These are phyloP conservation scores for Drosophila histrio DNA, from an alignment of 2,888 invertebrate genomes.

Conservation along the genomic window DNA sequence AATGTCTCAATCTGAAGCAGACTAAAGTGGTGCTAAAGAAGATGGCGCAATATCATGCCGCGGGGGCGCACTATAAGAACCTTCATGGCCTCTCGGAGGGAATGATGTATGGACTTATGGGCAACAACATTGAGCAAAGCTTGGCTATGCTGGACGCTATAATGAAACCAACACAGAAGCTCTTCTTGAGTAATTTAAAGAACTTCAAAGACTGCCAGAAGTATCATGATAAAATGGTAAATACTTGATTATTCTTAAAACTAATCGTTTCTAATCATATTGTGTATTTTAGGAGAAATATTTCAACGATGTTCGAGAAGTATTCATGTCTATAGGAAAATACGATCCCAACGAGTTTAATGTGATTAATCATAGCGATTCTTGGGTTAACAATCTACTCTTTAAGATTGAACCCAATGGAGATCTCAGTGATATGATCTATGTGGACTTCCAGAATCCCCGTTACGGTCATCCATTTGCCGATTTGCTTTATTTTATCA, in stretches of 20 bases:
- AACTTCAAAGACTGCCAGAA: constrained; percentile 48
- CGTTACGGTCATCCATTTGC: constrained; percentile 70
- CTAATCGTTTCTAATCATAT: no score
- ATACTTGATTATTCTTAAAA: not conserved
- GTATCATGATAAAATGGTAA: constrained; percentile 68
- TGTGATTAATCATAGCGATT: constrained; percentile 79
- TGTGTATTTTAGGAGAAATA: constrained; percentile 40
- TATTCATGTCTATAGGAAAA: not conserved
- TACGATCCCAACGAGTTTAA: constrained; percentile 65
- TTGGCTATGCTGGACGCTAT: constrained; percentile 24
- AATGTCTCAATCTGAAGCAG: constrained; percentile 77
- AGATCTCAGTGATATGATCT: constrained; percentile 66
- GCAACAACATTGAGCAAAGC: constrained; percentile 10
- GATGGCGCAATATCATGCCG: constrained; percentile 82
- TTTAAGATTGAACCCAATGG: constrained; percentile 69
- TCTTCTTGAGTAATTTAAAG: constrained; percentile 46
- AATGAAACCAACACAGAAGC: constrained; percentile 16
- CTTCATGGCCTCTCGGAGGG: constrained; percentile 47
- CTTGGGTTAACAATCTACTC: constrained; percentile 79
- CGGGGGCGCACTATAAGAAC: constrained; percentile 64
- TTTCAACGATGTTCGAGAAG: constrained; percentile 33
- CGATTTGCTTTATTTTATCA: constrained; percentile 78
- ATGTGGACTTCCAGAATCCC: constrained; percentile 80
- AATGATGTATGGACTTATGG: constrained; percentile 34
- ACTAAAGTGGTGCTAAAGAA: constrained; percentile 72